Conservation (phyloP, 2,113 vertebrate species). For the Mesocricetus auratus region DNA sequence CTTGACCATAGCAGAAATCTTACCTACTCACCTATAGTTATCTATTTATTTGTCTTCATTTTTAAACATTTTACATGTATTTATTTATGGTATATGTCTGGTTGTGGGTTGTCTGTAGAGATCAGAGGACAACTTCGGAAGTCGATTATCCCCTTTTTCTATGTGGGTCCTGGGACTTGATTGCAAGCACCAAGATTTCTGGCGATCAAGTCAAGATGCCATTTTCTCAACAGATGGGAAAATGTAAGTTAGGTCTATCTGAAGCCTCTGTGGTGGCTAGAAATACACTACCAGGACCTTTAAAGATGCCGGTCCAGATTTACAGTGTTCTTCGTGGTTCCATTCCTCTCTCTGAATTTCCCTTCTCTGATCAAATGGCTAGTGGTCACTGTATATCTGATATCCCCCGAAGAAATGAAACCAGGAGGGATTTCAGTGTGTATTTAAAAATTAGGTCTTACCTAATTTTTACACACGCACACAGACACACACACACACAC, state of each 20-base stretch:
- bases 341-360: background rate
- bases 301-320: background rate
- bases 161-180: background rate
- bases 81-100: too few relatives aligned
- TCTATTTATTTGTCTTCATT: too few relatives aligned
- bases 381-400: background rate
- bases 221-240: background rate
- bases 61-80: too few relatives aligned
- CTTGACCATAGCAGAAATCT: too few relatives aligned
- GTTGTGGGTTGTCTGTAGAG: too few relatives aligned
- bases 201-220: background rate
- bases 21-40: too few relatives aligned
- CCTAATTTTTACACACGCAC: background rate
- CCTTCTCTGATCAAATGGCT: background rate
- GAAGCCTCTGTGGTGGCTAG: background rate
- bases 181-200: background rate
- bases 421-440: background rate
- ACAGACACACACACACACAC: background rate
- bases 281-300: background rate
- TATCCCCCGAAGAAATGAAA: background rate
- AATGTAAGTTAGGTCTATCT: background rate
- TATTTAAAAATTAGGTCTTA: background rate
- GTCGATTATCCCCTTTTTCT: background rate
- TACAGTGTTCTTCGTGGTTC: background rate
- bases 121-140: background rate